These are phyloP conservation scores for Australoheros scitulus DNA, from an alignment of 2,113 vertebrate species.

Conservation along the genomic window DNA sequence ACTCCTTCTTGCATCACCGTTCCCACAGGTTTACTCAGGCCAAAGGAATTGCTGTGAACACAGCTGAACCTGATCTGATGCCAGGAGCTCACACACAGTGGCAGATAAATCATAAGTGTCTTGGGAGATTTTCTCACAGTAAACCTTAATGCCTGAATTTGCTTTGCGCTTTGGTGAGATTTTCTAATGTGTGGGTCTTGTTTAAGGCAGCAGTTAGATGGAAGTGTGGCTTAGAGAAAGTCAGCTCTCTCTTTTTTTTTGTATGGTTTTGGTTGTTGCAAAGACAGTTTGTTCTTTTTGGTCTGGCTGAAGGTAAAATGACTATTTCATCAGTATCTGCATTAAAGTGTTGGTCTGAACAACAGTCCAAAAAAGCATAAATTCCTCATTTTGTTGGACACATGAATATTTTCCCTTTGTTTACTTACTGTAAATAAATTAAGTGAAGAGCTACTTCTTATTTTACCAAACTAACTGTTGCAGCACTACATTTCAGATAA, in stretches of 20 bases:
- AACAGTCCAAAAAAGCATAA: not conserved
- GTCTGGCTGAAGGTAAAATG: not conserved
- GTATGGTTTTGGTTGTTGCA: too few relatives aligned
- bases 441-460: not conserved
- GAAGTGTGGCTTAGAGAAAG: too few relatives aligned
- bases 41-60: conserved; percentile 38
- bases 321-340: rapidly evolving
- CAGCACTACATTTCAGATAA: not conserved
- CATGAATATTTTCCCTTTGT: not conserved
- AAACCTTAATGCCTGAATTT: not conserved
- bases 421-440: not conserved
- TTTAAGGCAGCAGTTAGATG: not conserved
- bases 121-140: not conserved
- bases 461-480: not conserved
- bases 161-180: not conserved
- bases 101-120: not conserved
- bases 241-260: too few relatives aligned
- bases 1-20: conserved; percentile 42
- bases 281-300: too few relatives aligned
- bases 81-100: not conserved
- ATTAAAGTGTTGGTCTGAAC: not conserved
- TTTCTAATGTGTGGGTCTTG: not conserved
- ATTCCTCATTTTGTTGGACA: not conserved
- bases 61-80: not conserved
- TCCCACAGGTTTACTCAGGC: conserved; percentile 30